Evolutionary conservation across 2,797 vertebrate species (phyloP), one percentile per base, ranked within the genome.

Genomic region (Diplodus sargus): DNA sequence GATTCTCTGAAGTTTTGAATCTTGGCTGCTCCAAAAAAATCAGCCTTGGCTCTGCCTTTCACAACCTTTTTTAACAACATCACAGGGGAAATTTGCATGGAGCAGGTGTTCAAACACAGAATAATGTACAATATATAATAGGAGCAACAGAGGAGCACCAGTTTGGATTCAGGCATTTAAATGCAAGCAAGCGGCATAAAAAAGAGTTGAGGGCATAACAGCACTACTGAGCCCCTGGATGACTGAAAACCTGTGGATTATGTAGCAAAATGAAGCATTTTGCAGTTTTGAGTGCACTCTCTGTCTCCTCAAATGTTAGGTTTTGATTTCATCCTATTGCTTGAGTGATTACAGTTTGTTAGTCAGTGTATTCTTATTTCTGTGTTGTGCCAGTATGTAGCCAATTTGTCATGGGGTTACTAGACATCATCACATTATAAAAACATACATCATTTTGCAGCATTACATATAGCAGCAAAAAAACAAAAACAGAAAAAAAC

Each of bases 111-210:
- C 43, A 59, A 66, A 69, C 66, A n/a, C 60, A 74, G 43, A 69
- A 53, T 63, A 56, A 76, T 76, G 64, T 51, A 56, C 70, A 75
- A 66, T 79, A 69, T 53, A 28, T 34, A 34, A 34, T 34, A 48
- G 75, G 25, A 79, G 69, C 28, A 73, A 58, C 51, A 81, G 47
- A 74, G 56, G 57, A 74, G 56, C 73, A 74, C 42, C 51, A 17
- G 58, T 65, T 87, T 81, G 48, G 47, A 84, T 64, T 68, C 45
- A 67, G 28, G 22, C 28, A 69, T 85, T 79, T 16, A 56, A 18
- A 66, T 60, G 49, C 53, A 58, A 65, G 65, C 64, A 66, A 59
- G 28, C 57, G 49, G 51, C 71, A 61, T 64, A n/a, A 58, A 20
- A 20, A 43, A 42, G 58, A 30, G 8, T 15, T 30, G 34, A 51